Evolutionary conservation across 2,888 invertebrate genomes (phyloP).

Genomic region (Pheosia gnoma): DNA sequence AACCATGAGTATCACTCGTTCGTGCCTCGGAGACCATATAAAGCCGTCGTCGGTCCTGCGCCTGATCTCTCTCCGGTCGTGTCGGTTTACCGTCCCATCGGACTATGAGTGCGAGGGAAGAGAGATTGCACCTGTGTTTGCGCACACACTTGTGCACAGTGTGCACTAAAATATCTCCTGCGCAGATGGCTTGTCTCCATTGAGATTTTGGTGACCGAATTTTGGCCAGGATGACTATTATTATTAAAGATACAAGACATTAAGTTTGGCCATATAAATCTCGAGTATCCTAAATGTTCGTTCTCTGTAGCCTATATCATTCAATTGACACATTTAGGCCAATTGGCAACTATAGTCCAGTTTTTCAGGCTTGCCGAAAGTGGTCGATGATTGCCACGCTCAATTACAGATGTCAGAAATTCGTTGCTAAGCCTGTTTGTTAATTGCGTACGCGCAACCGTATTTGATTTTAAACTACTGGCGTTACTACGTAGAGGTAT

Average conservation of each 20-base stretch:
- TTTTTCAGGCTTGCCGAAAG: slow-evolving; percentile 32
- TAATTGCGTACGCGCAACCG: slow-evolving; percentile 39
- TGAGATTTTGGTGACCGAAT: no score
- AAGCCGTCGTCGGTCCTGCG: no score
- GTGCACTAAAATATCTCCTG: no score
- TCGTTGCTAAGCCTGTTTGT: slow-evolving; percentile 36
- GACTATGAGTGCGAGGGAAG: no score
- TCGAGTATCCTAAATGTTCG: slow-evolving; percentile 1
- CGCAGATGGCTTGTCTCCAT: no score
- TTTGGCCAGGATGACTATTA: background rate
- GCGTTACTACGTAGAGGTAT: background rate
- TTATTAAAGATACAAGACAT: background rate
- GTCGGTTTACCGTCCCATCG: no score
- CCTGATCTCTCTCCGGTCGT: no score
- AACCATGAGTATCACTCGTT: no score
- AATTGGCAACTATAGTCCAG: slow-evolving; percentile 38
- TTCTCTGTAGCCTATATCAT: slow-evolving; percentile 4
- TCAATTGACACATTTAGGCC: slow-evolving; percentile 14
- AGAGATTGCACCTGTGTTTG: no score
- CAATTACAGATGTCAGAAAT: slow-evolving; percentile 48
- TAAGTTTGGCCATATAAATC: background rate
- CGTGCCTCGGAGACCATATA: no score
- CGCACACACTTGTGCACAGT: no score
- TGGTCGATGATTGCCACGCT: slow-evolving; percentile 45
- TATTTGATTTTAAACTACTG: slow-evolving; percentile 18